phyloP scores from a whole-genome alignment of 1,140 invertebrate genomes.

The Eumeta japonica region DNA sequence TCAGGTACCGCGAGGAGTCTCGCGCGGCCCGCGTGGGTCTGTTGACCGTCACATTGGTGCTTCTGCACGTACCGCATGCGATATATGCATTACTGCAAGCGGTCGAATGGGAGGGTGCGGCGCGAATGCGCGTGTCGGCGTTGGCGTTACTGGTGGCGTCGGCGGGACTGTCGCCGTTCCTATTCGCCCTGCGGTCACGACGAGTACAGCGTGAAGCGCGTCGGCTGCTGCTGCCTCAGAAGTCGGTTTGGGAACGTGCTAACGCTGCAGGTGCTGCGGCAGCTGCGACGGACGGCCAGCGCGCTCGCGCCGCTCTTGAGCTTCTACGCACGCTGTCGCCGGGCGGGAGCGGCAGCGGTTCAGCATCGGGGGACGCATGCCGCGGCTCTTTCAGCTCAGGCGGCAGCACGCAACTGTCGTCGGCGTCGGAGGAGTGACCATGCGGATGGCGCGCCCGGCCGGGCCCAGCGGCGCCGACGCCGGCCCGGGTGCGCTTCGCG shows the following conservation, averaged over 20 bases:
- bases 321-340: constrained; percentile 41
- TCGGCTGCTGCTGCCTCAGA: constrained; percentile 38
- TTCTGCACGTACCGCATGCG: constrained; percentile 72
- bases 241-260: constrained; percentile 38
- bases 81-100: constrained; percentile 67
- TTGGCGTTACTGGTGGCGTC: constrained; percentile 68
- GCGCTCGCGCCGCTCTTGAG: constrained; percentile 42
- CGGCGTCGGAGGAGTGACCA: constrained; percentile 50
- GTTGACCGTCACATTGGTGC: constrained; percentile 63
- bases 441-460: constrained; percentile 14
- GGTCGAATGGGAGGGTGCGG: constrained; percentile 35
- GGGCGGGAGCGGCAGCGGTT: constrained; percentile 32
- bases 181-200: constrained; percentile 77
- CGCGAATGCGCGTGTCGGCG: constrained; percentile 49
- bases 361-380: constrained; percentile 16
- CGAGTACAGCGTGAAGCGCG: constrained; percentile 70
- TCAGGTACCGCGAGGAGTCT: constrained; percentile 78
- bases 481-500: constrained; percentile 29
- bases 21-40: constrained; percentile 71
- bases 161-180: constrained; percentile 70
- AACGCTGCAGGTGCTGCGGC: constrained; percentile 28
- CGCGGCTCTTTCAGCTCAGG: constrained; percentile 48
- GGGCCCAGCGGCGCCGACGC: constrained; percentile 14
- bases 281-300: constrained; percentile 32
- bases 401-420: constrained; percentile 48